Conservation (phyloP, 2,888 invertebrate species). For the Lysandra bellargus region DNA sequence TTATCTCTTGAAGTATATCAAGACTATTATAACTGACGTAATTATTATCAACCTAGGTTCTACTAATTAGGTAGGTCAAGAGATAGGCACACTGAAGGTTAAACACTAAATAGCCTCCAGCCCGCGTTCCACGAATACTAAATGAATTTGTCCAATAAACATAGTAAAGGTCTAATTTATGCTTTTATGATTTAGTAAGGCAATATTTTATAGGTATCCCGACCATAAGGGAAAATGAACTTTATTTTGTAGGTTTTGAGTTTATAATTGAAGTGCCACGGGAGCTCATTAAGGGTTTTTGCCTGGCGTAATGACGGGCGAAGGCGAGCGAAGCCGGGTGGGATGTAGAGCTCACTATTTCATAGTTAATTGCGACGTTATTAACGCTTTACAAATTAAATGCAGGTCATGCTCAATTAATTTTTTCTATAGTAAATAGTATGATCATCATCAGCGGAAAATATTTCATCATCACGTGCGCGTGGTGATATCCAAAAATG, state of each 20-base stretch:
- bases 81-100: neutral
- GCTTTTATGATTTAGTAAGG: conserved; percentile 20
- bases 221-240: neutral
- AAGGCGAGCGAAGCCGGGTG: conserved; percentile 14
- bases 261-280: neutral
- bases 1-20: neutral
- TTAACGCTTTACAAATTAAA: conserved; percentile 16
- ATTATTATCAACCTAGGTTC: neutral
- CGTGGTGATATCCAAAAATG: too few relatives aligned
- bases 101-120: neutral
- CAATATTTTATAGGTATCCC: conserved; percentile 1
- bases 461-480: too few relatives aligned
- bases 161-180: conserved; percentile 1
- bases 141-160: conserved; percentile 1
- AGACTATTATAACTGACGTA: neutral
- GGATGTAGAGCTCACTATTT: neutral
- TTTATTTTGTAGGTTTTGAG: neutral
- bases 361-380: conserved; percentile 22
- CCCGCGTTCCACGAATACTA: neutral
- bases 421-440: neutral
- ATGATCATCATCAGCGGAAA: too few relatives aligned
- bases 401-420: conserved; percentile 12
- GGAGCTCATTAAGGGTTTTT: conserved; percentile 18
- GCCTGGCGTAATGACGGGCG: neutral
- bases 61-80: neutral